Conservation (phyloP, 1,140 invertebrate species). For the Zaprionus camerounensis region DNA sequence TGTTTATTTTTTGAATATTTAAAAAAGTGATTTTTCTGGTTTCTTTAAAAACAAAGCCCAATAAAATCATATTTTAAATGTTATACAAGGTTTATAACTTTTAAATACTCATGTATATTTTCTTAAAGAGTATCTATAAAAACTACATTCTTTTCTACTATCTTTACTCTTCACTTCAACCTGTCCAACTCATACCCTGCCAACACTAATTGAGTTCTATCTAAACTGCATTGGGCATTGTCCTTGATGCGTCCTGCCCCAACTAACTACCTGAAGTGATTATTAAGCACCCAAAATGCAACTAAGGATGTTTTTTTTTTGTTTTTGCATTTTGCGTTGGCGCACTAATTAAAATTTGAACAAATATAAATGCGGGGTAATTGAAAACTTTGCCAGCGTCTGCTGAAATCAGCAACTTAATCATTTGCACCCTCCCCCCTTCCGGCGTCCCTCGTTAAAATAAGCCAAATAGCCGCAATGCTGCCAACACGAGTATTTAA, state of each 20-base stretch:
- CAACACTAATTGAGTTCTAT: not conserved
- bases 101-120: too few relatives aligned
- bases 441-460: not conserved
- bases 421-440: slow-evolving; percentile 33
- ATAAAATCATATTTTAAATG: too few relatives aligned
- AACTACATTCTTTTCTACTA: not conserved
- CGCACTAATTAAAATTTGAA: slow-evolving; percentile 80
- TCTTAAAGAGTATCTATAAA: too few relatives aligned
- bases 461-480: slow-evolving; percentile 37
- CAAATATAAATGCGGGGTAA: slow-evolving; percentile 78
- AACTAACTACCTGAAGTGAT: not conserved
- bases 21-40: not conserved
- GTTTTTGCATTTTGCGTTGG: slow-evolving; percentile 20
- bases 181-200: not conserved
- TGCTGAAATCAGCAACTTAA: slow-evolving; percentile 63
- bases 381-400: slow-evolving; percentile 69
- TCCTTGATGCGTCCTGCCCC: not conserved
- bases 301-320: slow-evolving; percentile 11
- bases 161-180: not conserved
- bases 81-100: too few relatives aligned
- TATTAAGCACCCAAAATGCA: slow-evolving; percentile 7
- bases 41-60: not conserved
- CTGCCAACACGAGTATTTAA: slow-evolving; percentile 51
- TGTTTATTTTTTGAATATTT: too few relatives aligned
- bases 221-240: not conserved